phyloP scores from a whole-genome alignment of 2,797 vertebrate species.

The Sternotherus odoratus region DNA sequence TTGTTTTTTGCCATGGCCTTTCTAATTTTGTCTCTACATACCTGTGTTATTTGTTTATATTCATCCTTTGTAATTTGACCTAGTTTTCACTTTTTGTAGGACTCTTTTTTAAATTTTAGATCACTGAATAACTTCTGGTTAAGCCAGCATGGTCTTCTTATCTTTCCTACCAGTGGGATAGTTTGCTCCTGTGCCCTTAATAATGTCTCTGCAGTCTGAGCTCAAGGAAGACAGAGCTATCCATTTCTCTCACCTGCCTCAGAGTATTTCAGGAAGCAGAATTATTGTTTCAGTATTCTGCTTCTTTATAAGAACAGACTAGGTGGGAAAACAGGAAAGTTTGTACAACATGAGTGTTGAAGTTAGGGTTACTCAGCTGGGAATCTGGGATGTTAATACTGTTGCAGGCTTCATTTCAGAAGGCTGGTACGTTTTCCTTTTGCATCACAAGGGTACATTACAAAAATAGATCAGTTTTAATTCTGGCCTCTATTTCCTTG shows the following conservation, averaged over 20 bases:
- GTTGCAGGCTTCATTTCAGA: neutral
- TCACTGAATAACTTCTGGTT: too few species aligned
- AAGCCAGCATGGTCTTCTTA: too few species aligned
- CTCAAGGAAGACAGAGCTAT: fast-evolving
- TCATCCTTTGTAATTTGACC: too few species aligned
- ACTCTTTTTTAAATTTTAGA: too few species aligned
- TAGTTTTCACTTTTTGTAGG: too few species aligned
- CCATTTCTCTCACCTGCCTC: neutral
- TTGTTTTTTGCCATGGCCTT: too few species aligned
- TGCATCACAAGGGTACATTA: neutral
- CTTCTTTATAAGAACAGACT: neutral
- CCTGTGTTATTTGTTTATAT: too few species aligned
- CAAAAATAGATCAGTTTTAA: neutral
- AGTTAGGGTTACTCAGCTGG: neutral
- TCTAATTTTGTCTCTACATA: too few species aligned
- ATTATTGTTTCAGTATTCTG: neutral
- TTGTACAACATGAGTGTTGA: neutral
- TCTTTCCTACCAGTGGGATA: too few species aligned
- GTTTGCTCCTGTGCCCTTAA: too few species aligned
- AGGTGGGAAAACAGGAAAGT: neutral
- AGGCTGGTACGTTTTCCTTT: neutral
- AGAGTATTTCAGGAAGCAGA: fast-evolving
- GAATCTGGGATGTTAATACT: neutral
- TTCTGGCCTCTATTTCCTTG: neutral
- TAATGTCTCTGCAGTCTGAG: neutral